Base-by-base conservation (phyloP, 2,888 invertebrate species). In the Unio pictorum region DNA sequence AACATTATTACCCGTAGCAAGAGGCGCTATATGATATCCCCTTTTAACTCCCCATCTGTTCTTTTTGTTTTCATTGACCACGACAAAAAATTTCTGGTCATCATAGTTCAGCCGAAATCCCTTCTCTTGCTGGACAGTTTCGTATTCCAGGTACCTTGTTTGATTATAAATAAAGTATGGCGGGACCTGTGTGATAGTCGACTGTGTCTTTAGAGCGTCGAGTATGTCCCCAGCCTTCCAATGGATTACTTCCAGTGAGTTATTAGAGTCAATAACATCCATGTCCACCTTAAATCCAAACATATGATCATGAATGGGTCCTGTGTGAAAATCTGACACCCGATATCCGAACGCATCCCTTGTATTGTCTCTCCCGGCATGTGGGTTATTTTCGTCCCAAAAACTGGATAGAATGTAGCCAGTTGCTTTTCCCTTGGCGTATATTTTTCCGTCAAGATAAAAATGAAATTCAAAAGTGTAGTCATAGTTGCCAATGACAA, bases 201-300 rank as follows among this genome's bases (percentile, higher is more conserved):
- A 55, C 26, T 77, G 74, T 0, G 76, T 72, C 28, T 68, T 64
- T 6, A 81, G 23, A 0, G 82, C 81, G 1, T 78, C 76, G 5
- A 70, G 61, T 0, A 71, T 73, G 17, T 75, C 67, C 0, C 82
- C 82, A 11, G 75, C 73, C 68, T 82, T 82, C 81, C 81, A 82
- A 30, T 81, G 76, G 20, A 81, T 67, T 0, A 80, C 45, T 61
- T 81, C 73, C 66, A 83, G 79, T 18, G 76, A 70, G 62, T 83
- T 83, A 8, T 78, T 71, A 20, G 72, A 67, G 58, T 75, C 79
- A 6, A 78, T 70, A 7, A 83, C 72, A 55, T 83, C 83, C 62
- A 83, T 71, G 59, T 83, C 83, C 5, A 82, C 83, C 66, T 82
- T 82, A 57, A 81, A 81, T 15, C 78, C 80, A 58, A 83, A 83